These are phyloP conservation scores for Ianthella basta DNA, from an alignment of 37 sponge, comb jelly and placozoan species.

Conservation along the genomic window DNA sequence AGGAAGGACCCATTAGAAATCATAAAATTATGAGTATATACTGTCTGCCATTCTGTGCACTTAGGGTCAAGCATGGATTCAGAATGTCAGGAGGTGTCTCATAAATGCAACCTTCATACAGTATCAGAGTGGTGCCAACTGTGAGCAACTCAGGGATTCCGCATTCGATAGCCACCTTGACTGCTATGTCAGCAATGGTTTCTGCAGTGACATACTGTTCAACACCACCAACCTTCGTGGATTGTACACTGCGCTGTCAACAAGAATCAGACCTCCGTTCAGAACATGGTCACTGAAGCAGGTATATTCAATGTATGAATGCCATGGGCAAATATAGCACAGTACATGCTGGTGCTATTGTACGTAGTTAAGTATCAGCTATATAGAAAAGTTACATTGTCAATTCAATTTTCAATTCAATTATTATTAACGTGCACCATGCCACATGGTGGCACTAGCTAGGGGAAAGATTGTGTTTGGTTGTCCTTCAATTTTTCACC, in stretches of 20 bases:
- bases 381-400: too few relatives aligned
- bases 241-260: not conserved
- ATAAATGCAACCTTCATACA: not conserved
- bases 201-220: not conserved
- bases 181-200: constrained; percentile 21
- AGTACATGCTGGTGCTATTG: too few relatives aligned
- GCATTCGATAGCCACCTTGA: constrained; percentile 8
- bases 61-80: not conserved
- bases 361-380: too few relatives aligned
- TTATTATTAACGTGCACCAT: too few relatives aligned
- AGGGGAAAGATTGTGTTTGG: too few relatives aligned
- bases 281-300: not conserved
- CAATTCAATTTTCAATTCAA: too few relatives aligned
- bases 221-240: not conserved
- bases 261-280: not conserved
- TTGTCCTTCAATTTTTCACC: too few relatives aligned
- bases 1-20: too few relatives aligned
- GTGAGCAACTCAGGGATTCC: not conserved
- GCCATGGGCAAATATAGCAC: too few relatives aligned
- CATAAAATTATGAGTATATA: too few relatives aligned
- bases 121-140: not conserved
- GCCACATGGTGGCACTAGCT: too few relatives aligned
- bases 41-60: too few relatives aligned
- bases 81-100: not conserved
- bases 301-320: not conserved